phyloP scores from a whole-genome alignment of 2,888 invertebrate species.

The Idaea dimidiata region DNA sequence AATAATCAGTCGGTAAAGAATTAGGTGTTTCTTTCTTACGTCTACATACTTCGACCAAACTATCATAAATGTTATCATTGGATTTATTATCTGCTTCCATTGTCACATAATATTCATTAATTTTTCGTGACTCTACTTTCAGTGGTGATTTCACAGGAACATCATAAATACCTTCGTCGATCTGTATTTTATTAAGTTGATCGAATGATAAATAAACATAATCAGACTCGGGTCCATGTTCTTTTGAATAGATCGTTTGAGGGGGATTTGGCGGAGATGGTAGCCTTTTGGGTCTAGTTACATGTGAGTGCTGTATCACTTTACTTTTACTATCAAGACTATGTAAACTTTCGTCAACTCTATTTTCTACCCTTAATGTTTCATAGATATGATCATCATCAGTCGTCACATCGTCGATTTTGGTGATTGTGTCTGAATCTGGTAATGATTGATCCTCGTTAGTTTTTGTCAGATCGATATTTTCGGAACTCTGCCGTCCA shows the following conservation, averaged over 20 bases:
- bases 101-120: conserved; percentile 58
- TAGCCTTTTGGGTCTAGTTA: conserved; percentile 54
- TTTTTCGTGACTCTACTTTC: conserved; percentile 41
- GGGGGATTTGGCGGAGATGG: conserved; percentile 55
- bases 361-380: conserved; percentile 74
- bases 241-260: conserved; percentile 43
- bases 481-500: conserved; percentile 62
- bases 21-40: conserved; percentile 57
- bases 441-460: conserved; percentile 22
- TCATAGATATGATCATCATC: conserved; percentile 83
- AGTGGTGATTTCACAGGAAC: conserved; percentile 65
- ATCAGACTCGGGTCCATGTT: conserved; percentile 66
- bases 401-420: conserved; percentile 36
- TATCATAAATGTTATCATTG: conserved; percentile 64
- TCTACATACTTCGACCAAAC: conserved; percentile 63
- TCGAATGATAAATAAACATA: conserved; percentile 76
- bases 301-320: conserved; percentile 53
- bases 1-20: conserved; percentile 55
- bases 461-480: conserved; percentile 34
- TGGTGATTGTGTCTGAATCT: conserved; percentile 30
- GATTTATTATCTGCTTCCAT: conserved; percentile 54
- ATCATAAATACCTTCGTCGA: conserved; percentile 66
- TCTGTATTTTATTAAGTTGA: conserved; percentile 52
- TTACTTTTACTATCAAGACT: conserved; percentile 56
- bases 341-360: conserved; percentile 52